Evolutionary conservation across 2,113 vertebrate genomes (phyloP).

Genomic region (Ptilorrhoa leucosticta): DNA sequence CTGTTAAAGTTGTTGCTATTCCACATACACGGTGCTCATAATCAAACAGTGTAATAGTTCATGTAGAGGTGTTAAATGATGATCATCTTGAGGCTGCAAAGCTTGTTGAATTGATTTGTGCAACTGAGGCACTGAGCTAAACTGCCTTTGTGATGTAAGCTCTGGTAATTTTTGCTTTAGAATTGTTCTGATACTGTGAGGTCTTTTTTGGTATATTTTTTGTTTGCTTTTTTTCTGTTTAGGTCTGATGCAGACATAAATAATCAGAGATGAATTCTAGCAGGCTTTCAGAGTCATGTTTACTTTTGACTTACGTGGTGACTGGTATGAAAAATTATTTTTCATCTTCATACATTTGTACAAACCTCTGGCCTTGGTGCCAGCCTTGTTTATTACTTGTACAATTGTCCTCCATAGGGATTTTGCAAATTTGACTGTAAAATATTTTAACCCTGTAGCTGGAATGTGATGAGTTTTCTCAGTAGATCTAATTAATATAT

Average conservation of each 20-base stretch:
- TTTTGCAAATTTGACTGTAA: neutral
- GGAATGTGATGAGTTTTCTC: neutral
- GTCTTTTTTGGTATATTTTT: neutral
- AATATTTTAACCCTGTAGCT: neutral
- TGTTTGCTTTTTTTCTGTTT: rapidly evolving
- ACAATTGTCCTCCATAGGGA: neutral
- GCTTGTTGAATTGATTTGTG: neutral
- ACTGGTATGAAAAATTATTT: neutral
- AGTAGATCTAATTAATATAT: neutral
- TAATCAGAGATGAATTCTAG: neutral
- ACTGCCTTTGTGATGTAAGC: neutral
- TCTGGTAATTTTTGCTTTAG: neutral
- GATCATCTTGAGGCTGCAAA: neutral
- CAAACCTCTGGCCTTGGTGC: neutral
- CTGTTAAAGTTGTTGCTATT: neutral
- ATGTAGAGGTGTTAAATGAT: neutral
- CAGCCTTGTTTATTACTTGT: neutral
- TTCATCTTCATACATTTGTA: neutral
- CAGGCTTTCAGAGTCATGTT: neutral
- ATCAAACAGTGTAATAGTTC: neutral
- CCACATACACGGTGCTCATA: neutral
- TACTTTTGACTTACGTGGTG: neutral
- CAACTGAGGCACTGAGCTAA: neutral
- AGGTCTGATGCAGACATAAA: neutral
- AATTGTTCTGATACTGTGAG: neutral